phyloP scores from a whole-genome alignment of 2,797 vertebrate species.

The Rhodeus uyekii region DNA sequence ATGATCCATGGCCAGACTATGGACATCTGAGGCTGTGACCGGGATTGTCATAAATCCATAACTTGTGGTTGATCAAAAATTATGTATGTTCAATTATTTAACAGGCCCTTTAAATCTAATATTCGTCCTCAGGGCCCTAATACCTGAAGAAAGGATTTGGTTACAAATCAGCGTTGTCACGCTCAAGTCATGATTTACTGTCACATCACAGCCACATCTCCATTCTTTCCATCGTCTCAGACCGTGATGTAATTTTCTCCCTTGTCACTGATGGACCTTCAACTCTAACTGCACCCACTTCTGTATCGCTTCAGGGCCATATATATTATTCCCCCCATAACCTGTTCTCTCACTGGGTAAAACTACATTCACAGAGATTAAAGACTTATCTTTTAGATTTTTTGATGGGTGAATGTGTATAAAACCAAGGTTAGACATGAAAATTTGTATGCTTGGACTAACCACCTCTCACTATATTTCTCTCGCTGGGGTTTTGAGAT shows the following conservation, averaged over 20 bases:
- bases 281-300: constrained; percentile 34
- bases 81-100: constrained; percentile 8
- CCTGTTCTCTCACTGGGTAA: background rate
- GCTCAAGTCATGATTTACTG: constrained; percentile 41
- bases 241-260: constrained; percentile 37
- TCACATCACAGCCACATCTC: constrained; percentile 29
- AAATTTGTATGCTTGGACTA: constrained; percentile 16
- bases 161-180: constrained; percentile 7
- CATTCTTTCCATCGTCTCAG: constrained; percentile 43
- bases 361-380: constrained; percentile 30
- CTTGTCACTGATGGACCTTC: constrained; percentile 45
- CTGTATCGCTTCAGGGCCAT: constrained; percentile 22
- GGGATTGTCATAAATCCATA: background rate
- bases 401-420: constrained; percentile 36
- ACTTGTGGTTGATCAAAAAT: background rate
- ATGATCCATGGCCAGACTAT: no score
- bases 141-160: constrained; percentile 12
- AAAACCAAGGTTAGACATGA: constrained; percentile 35
- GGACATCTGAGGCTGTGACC: background rate
- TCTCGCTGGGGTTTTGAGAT: constrained; percentile 46
- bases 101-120: constrained; percentile 16
- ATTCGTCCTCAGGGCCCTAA: background rate
- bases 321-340: constrained; percentile 25
- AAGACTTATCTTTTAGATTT: constrained; percentile 20
- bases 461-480: constrained; percentile 41